Evolutionary conservation across 2,888 invertebrate species (phyloP), one percentile per base, ranked within the genome.

Genomic region (Matsumyia berberina): DNA sequence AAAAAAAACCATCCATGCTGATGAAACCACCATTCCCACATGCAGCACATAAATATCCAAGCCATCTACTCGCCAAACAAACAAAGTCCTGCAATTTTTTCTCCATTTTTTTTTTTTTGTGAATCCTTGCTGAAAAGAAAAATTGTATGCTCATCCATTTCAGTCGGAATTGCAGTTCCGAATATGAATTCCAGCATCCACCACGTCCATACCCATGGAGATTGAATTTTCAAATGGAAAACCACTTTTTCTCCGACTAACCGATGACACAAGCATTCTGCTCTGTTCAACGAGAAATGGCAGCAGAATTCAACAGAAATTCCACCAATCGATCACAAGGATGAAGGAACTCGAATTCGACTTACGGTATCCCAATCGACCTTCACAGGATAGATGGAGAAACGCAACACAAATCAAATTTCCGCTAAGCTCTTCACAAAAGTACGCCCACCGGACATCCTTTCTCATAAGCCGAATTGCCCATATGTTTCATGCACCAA

Each of bases 391-490:
- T 51, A 19, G 7, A 42, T 5, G 31, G 24, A 53, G 66, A 12
- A 53, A 67, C 31, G 17, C 37, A 67, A 42, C 39, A 42, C 39
- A 53, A 67, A 67, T 67, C 67, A 67, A 53, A 53, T 67, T 67
- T 53, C 53, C 31, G 39, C 39, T 29, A 67, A 67, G 35, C 12
- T 35, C 6, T 35, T 37, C 19, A 35, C 24, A 64, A 35, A 64
- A 49, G 64, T 64, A 31, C 15, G 19, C 31, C 24, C 4, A 1
- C 24, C 60, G 44, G 60, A 44, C 60, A 33, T 62, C 60, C 60
- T 44, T 44, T 33, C 31, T 44, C 44, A n/a, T 44, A 62, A 44
- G 29, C 44, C 42, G 15, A 42, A 58, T 39, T n/a, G 29, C 39
- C 39, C 24, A 39, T 19, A 58, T 6, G 19, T 37, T 19, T 39